Evolutionary conservation across 2,113 vertebrate species (phyloP), one percentile per base, ranked within the genome.

Genomic region (Rhynchopsitta pachyrhyncha): DNA sequence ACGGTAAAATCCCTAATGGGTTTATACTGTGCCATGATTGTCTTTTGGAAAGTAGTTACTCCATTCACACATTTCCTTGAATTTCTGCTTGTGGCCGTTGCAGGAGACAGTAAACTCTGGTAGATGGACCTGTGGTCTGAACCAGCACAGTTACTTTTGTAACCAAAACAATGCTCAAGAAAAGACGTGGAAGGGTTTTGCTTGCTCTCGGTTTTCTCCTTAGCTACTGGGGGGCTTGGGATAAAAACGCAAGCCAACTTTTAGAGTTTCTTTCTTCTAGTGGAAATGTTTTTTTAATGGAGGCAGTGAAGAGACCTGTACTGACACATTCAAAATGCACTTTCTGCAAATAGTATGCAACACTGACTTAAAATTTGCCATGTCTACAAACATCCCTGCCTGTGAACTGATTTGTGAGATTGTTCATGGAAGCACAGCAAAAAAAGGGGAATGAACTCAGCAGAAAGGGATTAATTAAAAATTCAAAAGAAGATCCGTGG

Each of bases 331-430:
- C 11, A 25, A 91, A 96, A 87, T 87, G 82, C 81, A 79, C 68
- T 97, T 93, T 95, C 93, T 93, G 85, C 89, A 93, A 91, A 89
- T 88, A 91, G 63, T 68, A 69, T 73, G 89, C 85, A 96, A 96
- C 67, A 59, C 79, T 93, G 93, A 57, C 88, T 93, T 86, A 91
- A 95, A 96, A 96, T 94, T 95, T 96, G 95, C 91, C 92, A 64
- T 93, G 90, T 94, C 93, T 79, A 95, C 73, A 92, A 94, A 87
- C 88, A 66, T 64, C 73, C 67, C 64, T 95, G 96, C 82, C 95
- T 93, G 82, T 73, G 93, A 93, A 91, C 95, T 96, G 95, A 94
- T 96, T 97, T 97, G 95, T 94, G 91, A 93, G 93, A 68, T 83
- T 86, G 88, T 83, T 95, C 96, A 82, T 62, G 70, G 95, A 97